Base-by-base conservation (phyloP, 1,140 invertebrate genomes). In the Drosophila erecta region DNA sequence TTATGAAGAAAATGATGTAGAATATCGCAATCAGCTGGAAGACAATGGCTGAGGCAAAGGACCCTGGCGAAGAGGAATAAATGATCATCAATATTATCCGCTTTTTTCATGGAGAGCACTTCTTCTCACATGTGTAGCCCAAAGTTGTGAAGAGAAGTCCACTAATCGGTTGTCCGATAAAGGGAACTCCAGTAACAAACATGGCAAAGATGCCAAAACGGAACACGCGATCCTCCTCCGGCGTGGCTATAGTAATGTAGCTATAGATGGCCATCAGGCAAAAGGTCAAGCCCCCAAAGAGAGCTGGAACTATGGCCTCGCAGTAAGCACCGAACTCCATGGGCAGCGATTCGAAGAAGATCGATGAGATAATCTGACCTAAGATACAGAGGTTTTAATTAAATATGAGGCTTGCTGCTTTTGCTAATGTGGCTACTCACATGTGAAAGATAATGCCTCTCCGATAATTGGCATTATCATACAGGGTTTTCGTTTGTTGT, bases 401-500 rank as follows among this genome's bases (percentile, higher is more conserved):
- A 0, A 24, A 24, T 24, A 24, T 24, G 24, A 24, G 0, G 24
- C 24, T 24, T 17, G 17, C 1, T 17, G 17, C 17, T 17, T 17
- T 17, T 1, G 1, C 1, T 17, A 17, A 17, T 17, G n/a, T n/a
- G n/a, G n/a, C n/a, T n/a, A 85, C 81, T 90, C 33, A 92, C 91
- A 91, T 15, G 69, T 61, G 24, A 85, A 92, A 5, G 60, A 65
- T 6, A 92, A 40, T 0, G 94, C 93, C 75, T 95, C 94, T 8
- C 95, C 95, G 6, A 94, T 61, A 30, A 95, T 93, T 2, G 95
- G 95, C 24, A 95, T 65, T 8, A 95, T 74, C 79, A 95, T 93
- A 58, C 94, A 95, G 20, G 95, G 93, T 92, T 96, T 96, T 40
- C 95, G 79, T 62, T 94, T 94, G 57, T 95, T 95, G 47, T 94